Percentiles rank a stretch among this genome's conserved stretches.
Conservation (phyloP, 2,888 invertebrate species). For the Tinea trinotella region DNA sequence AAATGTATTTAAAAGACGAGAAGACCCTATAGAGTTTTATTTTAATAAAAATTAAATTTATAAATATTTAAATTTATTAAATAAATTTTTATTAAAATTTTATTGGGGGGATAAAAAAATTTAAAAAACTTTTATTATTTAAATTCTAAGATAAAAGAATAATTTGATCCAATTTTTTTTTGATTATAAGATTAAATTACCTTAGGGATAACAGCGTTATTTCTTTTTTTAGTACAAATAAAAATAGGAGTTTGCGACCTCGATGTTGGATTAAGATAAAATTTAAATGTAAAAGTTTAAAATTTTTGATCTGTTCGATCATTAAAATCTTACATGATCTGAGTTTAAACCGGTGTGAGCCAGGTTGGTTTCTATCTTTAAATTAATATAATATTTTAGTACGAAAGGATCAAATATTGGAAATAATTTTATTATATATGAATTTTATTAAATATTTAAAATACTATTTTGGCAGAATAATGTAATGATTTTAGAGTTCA, state of each 20-base stretch:
- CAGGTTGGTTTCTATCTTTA: conserved; percentile 90
- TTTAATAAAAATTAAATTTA: conserved; percentile 45
- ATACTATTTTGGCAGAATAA: conserved; percentile 77
- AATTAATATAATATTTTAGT: conserved; percentile 74
- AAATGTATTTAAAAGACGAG: conserved; percentile 78
- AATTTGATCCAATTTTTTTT: conserved; percentile 13
- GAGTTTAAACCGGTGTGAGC: conserved; percentile 90
- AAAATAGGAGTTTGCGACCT: conserved; percentile 85
- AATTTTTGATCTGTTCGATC: conserved; percentile 85
- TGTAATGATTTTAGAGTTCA: conserved; percentile 81
- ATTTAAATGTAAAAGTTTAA: conserved; percentile 77
- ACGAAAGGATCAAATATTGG: conserved; percentile 82
- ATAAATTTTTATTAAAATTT: conserved; percentile 10
- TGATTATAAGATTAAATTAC: conserved; percentile 16
- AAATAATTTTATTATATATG: conserved; percentile 57
- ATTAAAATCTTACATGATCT: conserved; percentile 89
- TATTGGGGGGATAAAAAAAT: conserved; percentile 17
- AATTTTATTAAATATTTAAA: conserved; percentile 44
- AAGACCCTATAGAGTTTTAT: conserved; percentile 85
- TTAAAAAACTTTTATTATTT: conserved; percentile 8
- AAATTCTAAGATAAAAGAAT: conserved; percentile 10
- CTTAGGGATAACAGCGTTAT: conserved; percentile 79
- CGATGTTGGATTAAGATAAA: conserved; percentile 90
- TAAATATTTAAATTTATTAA: conserved; percentile 30
- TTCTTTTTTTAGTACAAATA: conserved; percentile 82